Evolutionary conservation across 1,140 invertebrate genomes (phyloP).

Genomic region (Helicorthomorpha holstii): DNA sequence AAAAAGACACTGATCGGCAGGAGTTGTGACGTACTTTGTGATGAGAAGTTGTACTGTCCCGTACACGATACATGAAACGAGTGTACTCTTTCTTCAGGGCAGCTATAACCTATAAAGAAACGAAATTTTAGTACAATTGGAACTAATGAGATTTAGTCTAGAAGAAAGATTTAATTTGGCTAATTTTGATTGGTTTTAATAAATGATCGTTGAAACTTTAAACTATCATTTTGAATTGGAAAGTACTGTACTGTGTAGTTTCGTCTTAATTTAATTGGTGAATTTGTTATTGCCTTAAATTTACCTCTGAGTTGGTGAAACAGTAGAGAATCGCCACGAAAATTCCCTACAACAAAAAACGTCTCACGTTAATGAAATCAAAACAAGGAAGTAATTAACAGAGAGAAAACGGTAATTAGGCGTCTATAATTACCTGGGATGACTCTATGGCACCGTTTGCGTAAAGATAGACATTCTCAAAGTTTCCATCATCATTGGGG

Average conservation of each 20-base stretch:
- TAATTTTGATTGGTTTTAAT: too few relatives aligned
- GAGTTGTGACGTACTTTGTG: too few relatives aligned
- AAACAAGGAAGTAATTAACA: neutral
- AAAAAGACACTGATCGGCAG: neutral
- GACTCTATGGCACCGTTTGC: constrained; percentile 31
- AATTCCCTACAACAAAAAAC: constrained; percentile 25
- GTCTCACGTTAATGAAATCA: constrained; percentile 1
- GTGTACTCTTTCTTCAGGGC: too few relatives aligned
- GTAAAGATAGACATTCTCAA: constrained; percentile 27
- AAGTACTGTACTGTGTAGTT: neutral
- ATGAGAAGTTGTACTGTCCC: too few relatives aligned
- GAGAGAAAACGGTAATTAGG: neutral
- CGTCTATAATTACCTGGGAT: constrained; percentile 26
- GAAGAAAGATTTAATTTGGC: neutral
- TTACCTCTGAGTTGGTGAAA: constrained; percentile 33
- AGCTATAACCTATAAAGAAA: too few relatives aligned
- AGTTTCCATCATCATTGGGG: constrained; percentile 21
- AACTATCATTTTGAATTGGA: neutral
- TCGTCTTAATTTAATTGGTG: neutral
- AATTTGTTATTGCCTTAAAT: too few relatives aligned
- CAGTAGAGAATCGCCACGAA: constrained; percentile 34
- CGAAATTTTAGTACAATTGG: neutral
- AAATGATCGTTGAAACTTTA: neutral
- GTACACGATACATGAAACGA: too few relatives aligned
- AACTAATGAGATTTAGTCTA: neutral